Evolutionary conservation across 2,113 vertebrate species (phyloP), one percentile per base, ranked within the genome.

Genomic region (Reinhardtius hippoglossoides): DNA sequence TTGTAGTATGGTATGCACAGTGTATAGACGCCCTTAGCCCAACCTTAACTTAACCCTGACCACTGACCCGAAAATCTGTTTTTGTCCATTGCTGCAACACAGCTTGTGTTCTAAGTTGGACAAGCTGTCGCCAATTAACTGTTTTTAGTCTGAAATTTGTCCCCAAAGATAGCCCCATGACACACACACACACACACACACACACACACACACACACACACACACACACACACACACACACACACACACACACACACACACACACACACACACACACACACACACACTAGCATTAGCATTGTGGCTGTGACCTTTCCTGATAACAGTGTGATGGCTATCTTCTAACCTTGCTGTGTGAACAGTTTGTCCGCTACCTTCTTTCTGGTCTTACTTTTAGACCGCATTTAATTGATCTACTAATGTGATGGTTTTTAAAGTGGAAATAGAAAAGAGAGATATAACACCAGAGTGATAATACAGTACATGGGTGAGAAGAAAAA

Each of bases 341-440:
- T 26, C 85, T 81, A 74, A 87, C 84, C 82, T 88, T 89, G 81
- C 79, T 78, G 66, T 79, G 71, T 82, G 83, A 81, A 86, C 80
- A 78, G 74, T 80, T 87, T 90, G 80, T 87, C 75, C 50, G 42
- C 76, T 64, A 42, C 59, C 79, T 71, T 62, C 65, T 74, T 74
- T 46, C 54, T 31, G 50, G 66, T 61, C 44, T 37, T 62, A 58
- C 67, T 10, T 37, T 40, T 13, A 40, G 13, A 67, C 74, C n/a
- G 74, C 46, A 58, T 62, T 57, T 72, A 81, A 85, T 82, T 54
- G 48, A 80, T 72, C 54, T 59, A 20, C 55, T 81, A 66, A 80
- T 84, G 70, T 37, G 20, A 57, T 61, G 21, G 61, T 73, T 56
- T 13, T 44, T 12, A 27, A 24, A 60, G 44, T 68, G 24, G n/a